These are phyloP conservation scores for Galeopterus variegatus DNA, from an alignment of 2,113 vertebrate genomes.

Conservation along the genomic window DNA sequence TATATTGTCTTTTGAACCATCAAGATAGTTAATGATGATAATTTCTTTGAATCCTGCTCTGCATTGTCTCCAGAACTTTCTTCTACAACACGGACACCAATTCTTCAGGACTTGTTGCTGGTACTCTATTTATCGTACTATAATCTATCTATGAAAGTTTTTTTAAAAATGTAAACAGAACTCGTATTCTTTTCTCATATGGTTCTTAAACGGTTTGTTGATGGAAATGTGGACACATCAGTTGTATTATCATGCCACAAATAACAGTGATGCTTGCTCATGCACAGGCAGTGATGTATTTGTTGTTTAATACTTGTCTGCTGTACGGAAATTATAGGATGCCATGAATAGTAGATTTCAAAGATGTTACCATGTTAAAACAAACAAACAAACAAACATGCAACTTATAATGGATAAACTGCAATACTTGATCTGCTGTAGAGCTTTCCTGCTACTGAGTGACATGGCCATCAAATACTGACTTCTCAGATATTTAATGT, in stretches of 20 bases:
- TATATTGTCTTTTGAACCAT: background rate
- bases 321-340: conserved; percentile 11
- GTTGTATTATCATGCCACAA: background rate
- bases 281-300: background rate
- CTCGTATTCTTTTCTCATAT: background rate
- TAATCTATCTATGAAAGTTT: background rate
- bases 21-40: background rate
- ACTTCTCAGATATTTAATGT: conserved; percentile 25
- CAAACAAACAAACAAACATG: background rate
- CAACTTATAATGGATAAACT: background rate
- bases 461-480: background rate
- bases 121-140: background rate
- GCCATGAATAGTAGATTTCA: conserved; percentile 51
- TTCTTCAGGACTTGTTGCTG: background rate
- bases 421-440: background rate
- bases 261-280: background rate
- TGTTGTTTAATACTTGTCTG: conserved; percentile 1
- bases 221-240: background rate
- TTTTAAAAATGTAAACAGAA: conserved; percentile 23
- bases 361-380: conserved; percentile 32
- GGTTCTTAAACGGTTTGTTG: background rate
- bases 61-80: background rate
- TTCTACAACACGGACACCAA: background rate
- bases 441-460: background rate
- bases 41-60: background rate